These are phyloP conservation scores for Eupithecia centaureata DNA, from an alignment of 2,888 invertebrate genomes.

Conservation along the genomic window DNA sequence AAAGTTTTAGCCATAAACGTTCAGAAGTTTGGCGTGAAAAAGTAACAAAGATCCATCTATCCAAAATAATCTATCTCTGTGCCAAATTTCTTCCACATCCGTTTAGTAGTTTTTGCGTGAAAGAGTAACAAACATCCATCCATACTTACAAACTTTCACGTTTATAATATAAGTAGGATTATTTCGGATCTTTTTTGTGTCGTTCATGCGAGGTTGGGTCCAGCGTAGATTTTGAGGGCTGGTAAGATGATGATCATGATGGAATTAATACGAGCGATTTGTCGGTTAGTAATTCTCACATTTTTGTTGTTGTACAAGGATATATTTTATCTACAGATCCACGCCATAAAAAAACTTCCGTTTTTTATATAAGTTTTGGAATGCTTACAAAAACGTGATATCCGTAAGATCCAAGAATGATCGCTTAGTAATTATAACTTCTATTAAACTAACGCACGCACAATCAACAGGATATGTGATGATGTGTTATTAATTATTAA, in stretches of 20 bases:
- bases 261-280: neutral
- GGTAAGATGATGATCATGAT: neutral
- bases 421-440: slow-evolving; percentile 58
- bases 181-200: neutral
- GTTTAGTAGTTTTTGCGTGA: too few species aligned
- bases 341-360: neutral
- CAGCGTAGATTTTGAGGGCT: neutral
- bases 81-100: too few species aligned
- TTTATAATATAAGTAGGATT: neutral
- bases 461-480: slow-evolving; percentile 35
- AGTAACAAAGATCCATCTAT: too few species aligned
- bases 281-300: neutral
- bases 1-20: too few species aligned
- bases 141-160: too few species aligned
- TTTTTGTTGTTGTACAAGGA: neutral
- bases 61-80: too few species aligned
- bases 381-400: slow-evolving; percentile 64
- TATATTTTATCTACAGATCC: neutral
- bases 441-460: slow-evolving; percentile 34
- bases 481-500: neutral
- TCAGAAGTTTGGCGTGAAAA: too few species aligned
- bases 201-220: neutral
- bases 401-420: slow-evolving; percentile 43
- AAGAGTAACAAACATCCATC: too few species aligned
- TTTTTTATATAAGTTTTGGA: too few species aligned